Evolutionary conservation across 2,113 vertebrate genomes (phyloP), one percentile per base, ranked within the genome.

Genomic region (Prolemur simus): DNA sequence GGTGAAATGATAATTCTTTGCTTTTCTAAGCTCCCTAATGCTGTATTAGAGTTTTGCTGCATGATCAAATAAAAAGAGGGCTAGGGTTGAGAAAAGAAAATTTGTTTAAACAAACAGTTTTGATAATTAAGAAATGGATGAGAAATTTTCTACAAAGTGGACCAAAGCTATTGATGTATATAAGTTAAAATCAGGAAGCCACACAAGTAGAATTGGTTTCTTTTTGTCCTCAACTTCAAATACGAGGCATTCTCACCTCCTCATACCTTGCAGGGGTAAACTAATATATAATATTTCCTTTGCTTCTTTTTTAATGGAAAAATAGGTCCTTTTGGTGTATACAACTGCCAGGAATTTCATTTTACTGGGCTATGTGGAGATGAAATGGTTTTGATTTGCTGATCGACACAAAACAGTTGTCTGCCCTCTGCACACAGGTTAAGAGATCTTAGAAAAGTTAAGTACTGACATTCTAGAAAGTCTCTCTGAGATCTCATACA

Each of bases 31-130:
- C 84, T 92, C 49, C 69, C 94, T 98, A 97, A 96, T 95, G 92
- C 89, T 89, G 68, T 81, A 92, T 95, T 95, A 89, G 81, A 98
- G 78, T 73, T 96, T 94, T 96, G 84, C 82, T 15, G 78, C 89
- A 97, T 96, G 97, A 96, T 96, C 92, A 97, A 96, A 97, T 95
- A 97, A 97, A 90, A 96, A 95, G 77, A 85, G 87, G 94, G 94
- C 81, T 87, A 78, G 25, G 94, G 94, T 96, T 69, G 91, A 96
- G 82, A 74, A 96, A 95, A 95, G 94, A 96, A 96, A 84, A 95
- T 96, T 92, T 97, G 80, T 96, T 95, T 96, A 96, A 97, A 97
- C 88, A 97, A 97, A 95, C 76, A 97, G 92, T 94, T 95, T 77
- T 95, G 91, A 97, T 95, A 96, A 96, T 97, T 94, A 95, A 91